Conservation (phyloP, 2,113 vertebrate species). For the Microtus montanus region DNA sequence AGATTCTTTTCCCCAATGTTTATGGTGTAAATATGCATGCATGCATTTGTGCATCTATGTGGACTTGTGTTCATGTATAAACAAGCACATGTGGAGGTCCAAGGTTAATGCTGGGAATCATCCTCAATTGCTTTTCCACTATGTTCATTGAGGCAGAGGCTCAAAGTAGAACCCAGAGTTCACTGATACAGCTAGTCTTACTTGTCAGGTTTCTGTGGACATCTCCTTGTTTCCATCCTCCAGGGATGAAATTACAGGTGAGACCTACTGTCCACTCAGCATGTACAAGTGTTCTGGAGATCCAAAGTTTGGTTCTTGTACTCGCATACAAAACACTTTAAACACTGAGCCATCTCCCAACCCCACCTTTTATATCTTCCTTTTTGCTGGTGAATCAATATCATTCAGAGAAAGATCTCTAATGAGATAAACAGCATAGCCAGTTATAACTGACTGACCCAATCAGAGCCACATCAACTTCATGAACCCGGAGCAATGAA, state of each 20-base stretch:
- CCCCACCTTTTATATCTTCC: neutral
- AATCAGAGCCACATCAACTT: too few relatives aligned
- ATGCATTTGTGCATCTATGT: neutral
- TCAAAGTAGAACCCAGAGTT: neutral
- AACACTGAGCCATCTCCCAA: neutral
- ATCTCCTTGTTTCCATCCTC: neutral
- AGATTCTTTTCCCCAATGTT: neutral
- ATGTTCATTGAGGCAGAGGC: neutral
- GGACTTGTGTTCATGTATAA: too few relatives aligned
- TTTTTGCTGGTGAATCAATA: neutral
- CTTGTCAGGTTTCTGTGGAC: neutral
- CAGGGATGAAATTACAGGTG: neutral
- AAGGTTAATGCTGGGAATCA: neutral
- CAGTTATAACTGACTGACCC: neutral
- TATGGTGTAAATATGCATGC: too few relatives aligned
- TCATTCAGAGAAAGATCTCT: neutral
- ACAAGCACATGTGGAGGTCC: neutral
- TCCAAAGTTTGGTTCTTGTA: neutral
- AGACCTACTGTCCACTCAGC: neutral
- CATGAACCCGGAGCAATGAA: neutral
- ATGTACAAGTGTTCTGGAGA: neutral
- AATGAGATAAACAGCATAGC: neutral
- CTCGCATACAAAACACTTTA: neutral
- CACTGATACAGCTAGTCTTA: neutral
- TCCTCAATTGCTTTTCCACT: too few relatives aligned